phyloP scores from a whole-genome alignment of 2,888 invertebrate species.

The Blera fallax region DNA sequence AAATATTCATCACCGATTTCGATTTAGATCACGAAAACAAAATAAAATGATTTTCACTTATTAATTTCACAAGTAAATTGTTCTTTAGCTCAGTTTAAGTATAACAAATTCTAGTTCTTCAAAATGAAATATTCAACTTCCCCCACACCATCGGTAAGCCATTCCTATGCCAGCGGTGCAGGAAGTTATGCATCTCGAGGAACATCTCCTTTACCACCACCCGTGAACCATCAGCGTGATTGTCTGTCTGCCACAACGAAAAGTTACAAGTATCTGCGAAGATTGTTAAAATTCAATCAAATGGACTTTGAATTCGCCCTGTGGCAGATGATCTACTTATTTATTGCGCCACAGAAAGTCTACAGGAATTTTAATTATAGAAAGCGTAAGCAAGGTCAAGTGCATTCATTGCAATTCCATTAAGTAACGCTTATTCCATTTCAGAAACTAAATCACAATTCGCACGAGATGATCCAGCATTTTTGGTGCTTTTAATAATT shows the following conservation, averaged over 20 bases:
- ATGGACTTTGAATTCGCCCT: slow-evolving; percentile 99
- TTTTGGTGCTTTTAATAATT: slow-evolving; percentile 93
- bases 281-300: slow-evolving; percentile 94
- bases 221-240: slow-evolving; percentile 86
- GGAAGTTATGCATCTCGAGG: slow-evolving; percentile 82
- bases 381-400: slow-evolving; percentile 88
- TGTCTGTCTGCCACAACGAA: slow-evolving; percentile 93
- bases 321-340: slow-evolving; percentile 99
- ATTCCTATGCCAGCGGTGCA: slow-evolving; percentile 77
- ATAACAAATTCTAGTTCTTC: neutral
- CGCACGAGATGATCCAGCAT: slow-evolving; percentile 99
- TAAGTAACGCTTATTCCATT: neutral
- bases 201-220: slow-evolving; percentile 87
- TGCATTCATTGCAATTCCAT: neutral
- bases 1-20: slow-evolving; percentile 39
- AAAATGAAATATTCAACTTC: slow-evolving; percentile 86
- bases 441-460: slow-evolving; percentile 98
- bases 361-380: slow-evolving; percentile 98
- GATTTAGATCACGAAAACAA: slow-evolving; percentile 49
- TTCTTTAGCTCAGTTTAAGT: neutral
- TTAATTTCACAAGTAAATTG: slow-evolving; percentile 13
- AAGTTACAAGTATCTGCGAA: slow-evolving; percentile 92
- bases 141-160: slow-evolving; percentile 83
- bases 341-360: slow-evolving; percentile 97
- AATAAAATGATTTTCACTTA: slow-evolving; percentile 29